Evolutionary conservation across 1,140 invertebrate species (phyloP), one percentile per base, ranked within the genome.

Genomic region (Lysiphlebus fabarum): DNA sequence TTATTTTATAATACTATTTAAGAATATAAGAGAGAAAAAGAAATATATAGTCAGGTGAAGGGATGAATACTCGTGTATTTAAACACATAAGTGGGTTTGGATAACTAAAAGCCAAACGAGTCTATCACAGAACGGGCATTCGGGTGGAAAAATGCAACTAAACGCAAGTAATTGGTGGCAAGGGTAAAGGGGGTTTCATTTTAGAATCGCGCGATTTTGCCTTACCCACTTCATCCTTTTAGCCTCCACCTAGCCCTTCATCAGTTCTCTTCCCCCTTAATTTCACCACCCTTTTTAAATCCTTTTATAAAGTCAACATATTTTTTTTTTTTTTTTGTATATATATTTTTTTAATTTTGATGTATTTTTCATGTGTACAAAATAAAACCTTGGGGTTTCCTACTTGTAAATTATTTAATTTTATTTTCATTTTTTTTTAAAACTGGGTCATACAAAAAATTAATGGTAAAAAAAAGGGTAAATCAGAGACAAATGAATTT

Each of bases 91-190:
- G 76, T 74, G 73, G 71, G 66, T 73, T 73, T 67, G 70, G 70
- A 68, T 77, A 76, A 76, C 74, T 75, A 74, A 77, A 74, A 74
- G 72, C 69, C 67, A 67, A 75, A 56, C 37, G 17, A 54, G 38
- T 74, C 69, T 76, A 78, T 78, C 73, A 75, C 75, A 77, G 70
- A 78, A 65, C 66, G 75, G 62, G 71, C 69, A 75, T 76, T 78
- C 74, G 72, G 69, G 71, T 71, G 75, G 74, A 79, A 79, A 79
- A 79, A 79, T 71, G 75, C 70, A 79, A 78, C 75, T 78, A 77
- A 78, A 78, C 68, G 71, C 71, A 73, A 78, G 76, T 79, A 79
- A 79, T 79, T 79, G 75, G 75, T 72, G 72, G 69, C 64, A 58
- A 64, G 63, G 68, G 57, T 40, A 47, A 50, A 51, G 8, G 34